Base-by-base conservation (phyloP, 1,140 invertebrate species). In the Drosophila malerkotliana region DNA sequence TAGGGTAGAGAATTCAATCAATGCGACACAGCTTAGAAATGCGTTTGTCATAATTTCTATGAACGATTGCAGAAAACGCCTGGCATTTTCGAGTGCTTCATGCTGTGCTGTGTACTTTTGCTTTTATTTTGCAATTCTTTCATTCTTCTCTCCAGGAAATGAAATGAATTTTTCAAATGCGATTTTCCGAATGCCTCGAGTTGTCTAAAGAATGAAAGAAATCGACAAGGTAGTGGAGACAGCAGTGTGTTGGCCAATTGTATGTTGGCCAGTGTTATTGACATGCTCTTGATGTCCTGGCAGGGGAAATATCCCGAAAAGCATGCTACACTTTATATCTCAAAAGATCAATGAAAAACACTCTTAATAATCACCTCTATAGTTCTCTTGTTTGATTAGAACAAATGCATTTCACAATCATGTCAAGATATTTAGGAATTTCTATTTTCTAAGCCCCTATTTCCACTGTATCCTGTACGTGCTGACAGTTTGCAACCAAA, bases 21-120 rank as follows among this genome's bases (percentile, higher is more conserved):
- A 73, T 63, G 79, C 84, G 79, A 77, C 72, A 73, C 72, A 77
- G 79, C 83, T 88, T 79, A 83, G 83, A 88, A 88, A 87, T 88
- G 84, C 79, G 84, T 88, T 87, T 87, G 79, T 88, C 84, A 87
- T 87, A 87, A 87, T 87, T 87, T 89, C 79, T 72, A 83, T 74
- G 79, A 88, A 83, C 71, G 72, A 83, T 88, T 79, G 83, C 79
- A 77, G 49, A 83, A 64, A 87, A 87, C 79, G 71, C 87, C 78
- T 87, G 57, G 61, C 74, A 72, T 72, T 88, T 68, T 54, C 61
- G 51, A 49, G 51, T 24, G 39, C 61, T 75, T 32, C 58, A 62
- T 45, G 47, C 67, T 28, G 26, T 28, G 47, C 67, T 74, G 34
- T 30, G 15, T 14, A 32, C 49, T 76, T 32, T 69, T 51, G 39